Percentiles rank a stretch among this genome's conserved stretches.
These are phyloP conservation scores for Nephotettix cincticeps DNA, from an alignment of 1,140 invertebrate genomes.

Conservation along the genomic window DNA sequence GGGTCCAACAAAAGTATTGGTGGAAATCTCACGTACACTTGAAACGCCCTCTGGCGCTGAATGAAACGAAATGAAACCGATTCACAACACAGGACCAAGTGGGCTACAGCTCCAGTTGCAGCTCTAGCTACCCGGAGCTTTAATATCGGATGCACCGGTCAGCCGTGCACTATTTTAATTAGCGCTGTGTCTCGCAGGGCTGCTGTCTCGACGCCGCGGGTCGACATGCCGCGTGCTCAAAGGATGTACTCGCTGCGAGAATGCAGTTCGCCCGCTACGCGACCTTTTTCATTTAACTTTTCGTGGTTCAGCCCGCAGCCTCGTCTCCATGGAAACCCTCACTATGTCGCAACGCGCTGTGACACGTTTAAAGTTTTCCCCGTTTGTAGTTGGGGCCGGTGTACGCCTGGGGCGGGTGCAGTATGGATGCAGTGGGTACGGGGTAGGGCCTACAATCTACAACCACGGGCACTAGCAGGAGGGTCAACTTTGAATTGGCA, in stretches of 20 bases:
- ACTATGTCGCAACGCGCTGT: background rate
- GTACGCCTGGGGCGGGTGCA: no score
- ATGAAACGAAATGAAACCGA: background rate
- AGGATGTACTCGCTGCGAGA: slow-evolving; percentile 21
- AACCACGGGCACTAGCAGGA: no score
- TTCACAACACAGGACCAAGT: background rate
- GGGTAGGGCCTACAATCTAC: no score
- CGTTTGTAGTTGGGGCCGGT: no score
- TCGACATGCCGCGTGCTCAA: background rate
- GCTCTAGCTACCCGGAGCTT: no score
- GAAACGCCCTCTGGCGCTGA: no score
- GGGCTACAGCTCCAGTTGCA: no score
- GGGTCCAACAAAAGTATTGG: no score
- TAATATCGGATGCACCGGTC: background rate
- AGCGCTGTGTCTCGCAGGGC: background rate
- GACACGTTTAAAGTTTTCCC: background rate
- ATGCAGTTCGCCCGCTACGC: slow-evolving; percentile 15
- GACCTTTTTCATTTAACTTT: slow-evolving; percentile 23
- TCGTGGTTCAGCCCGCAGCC: background rate
- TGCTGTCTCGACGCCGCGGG: background rate
- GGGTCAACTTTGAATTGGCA: no score
- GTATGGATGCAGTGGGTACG: no score
- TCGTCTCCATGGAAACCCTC: slow-evolving; percentile 6
- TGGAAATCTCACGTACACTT: no score
- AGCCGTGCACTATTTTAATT: background rate